Evolutionary conservation across 2,113 vertebrate genomes (phyloP).

Genomic region (Oxyruncus cristatus): DNA sequence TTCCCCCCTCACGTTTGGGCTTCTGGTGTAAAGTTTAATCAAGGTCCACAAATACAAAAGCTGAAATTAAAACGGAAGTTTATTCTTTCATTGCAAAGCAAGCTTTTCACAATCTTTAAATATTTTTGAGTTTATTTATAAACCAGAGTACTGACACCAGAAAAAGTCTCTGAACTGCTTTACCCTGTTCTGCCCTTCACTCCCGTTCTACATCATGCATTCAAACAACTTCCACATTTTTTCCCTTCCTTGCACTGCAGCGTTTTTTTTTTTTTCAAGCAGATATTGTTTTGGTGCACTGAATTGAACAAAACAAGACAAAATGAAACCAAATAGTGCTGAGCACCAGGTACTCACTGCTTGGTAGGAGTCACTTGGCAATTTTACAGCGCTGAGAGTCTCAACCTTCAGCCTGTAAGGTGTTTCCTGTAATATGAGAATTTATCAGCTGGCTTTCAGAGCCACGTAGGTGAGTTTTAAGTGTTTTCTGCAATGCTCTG

Average conservation of each 20-base stretch:
- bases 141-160: not conserved
- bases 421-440: not conserved
- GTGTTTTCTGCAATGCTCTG: not conserved
- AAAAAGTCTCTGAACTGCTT: not conserved
- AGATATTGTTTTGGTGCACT: not conserved
- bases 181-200: not conserved
- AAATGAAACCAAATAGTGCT: not conserved
- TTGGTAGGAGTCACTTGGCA: not conserved
- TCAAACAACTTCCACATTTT: not conserved
- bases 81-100: not conserved
- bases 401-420: not conserved
- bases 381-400: not conserved
- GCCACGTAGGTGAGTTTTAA: not conserved
- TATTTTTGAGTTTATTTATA: slow-evolving; percentile 11
- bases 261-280: not conserved
- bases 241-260: not conserved
- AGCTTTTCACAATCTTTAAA: not conserved
- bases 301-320: not conserved
- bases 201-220: not conserved
- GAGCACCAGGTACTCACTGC: not conserved
- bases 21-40: slow-evolving; percentile 20
- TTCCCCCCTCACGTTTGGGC: not conserved
- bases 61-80: not conserved
- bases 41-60: not conserved
- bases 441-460: not conserved